Conservation (phyloP, 2,888 invertebrate species). For the Tethea ocularis region DNA sequence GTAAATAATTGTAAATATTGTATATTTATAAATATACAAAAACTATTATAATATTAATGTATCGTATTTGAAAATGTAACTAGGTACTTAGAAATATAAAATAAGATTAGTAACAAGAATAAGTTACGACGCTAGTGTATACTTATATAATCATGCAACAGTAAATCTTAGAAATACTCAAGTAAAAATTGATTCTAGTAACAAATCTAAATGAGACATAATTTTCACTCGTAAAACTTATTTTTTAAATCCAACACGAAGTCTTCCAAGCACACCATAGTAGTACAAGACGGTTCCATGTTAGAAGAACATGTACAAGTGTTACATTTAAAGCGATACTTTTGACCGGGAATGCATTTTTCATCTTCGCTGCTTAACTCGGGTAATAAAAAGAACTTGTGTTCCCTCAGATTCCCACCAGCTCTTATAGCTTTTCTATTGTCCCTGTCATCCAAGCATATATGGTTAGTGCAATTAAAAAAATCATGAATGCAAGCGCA, state of each 20-base stretch:
- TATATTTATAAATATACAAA: too few relatives aligned
- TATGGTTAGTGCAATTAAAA: conserved; percentile 36
- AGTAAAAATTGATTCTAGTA: too few relatives aligned
- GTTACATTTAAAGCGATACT: conserved; percentile 54
- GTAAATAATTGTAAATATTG: too few relatives aligned
- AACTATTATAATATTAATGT: too few relatives aligned
- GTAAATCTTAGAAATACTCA: neutral
- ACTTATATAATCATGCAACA: too few relatives aligned
- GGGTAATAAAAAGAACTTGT: conserved; percentile 29
- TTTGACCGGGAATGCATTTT: conserved; percentile 44
- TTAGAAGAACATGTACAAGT: conserved; percentile 46
- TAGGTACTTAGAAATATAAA: too few relatives aligned
- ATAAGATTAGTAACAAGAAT: too few relatives aligned
- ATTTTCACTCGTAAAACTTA: conserved; percentile 8
- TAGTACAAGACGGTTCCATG: conserved; percentile 43
- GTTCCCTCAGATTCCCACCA: neutral
- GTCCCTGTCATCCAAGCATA: conserved; percentile 21
- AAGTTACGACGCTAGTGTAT: too few relatives aligned
- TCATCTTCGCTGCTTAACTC: conserved; percentile 27
- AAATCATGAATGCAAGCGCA: conserved; percentile 42
- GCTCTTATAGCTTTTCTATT: conserved; percentile 17
- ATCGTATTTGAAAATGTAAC: too few relatives aligned
- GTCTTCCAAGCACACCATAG: conserved; percentile 52
- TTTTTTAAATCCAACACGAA: conserved; percentile 29
- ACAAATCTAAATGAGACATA: neutral